These are phyloP conservation scores for Notoglanidium macrostoma DNA, from an alignment of 2,797 vertebrate genomes.

Conservation along the genomic window DNA sequence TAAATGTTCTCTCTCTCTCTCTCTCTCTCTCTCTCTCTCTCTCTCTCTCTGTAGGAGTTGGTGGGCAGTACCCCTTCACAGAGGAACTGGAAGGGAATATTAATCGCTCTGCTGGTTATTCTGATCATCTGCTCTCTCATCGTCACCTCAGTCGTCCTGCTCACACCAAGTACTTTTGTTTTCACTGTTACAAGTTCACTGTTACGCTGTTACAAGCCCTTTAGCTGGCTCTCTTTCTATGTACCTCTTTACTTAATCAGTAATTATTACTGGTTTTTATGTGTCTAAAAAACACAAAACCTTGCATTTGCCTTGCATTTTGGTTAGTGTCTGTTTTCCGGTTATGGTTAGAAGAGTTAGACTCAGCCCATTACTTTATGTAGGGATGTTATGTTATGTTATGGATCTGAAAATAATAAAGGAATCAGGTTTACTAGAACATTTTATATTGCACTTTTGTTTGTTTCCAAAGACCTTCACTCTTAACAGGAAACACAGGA, in stretches of 20 bases:
- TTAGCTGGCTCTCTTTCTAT: neutral
- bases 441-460: neutral
- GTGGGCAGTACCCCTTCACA: slow-evolving; percentile 97
- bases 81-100: slow-evolving; percentile 99
- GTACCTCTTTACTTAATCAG: neutral
- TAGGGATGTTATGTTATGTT: neutral
- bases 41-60: slow-evolving; percentile 82
- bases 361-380: too few species aligned
- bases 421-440: neutral
- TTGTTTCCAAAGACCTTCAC: neutral
- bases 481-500: neutral
- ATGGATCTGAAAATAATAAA: neutral
- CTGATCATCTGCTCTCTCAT: slow-evolving; percentile 98
- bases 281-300: neutral
- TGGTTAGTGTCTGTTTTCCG: neutral
- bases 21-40: slow-evolving; percentile 35
- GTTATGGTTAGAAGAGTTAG: neutral
- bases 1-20: neutral
- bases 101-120: slow-evolving; percentile 96
- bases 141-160: slow-evolving; percentile 96
- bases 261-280: too few species aligned
- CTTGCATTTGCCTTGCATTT: neutral
- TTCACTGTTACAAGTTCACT: too few species aligned
- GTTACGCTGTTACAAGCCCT: neutral
- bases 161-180: slow-evolving; percentile 86